Base-by-base conservation (phyloP, 2,888 invertebrate genomes). In the Harpagoxenus sublaevis region DNA sequence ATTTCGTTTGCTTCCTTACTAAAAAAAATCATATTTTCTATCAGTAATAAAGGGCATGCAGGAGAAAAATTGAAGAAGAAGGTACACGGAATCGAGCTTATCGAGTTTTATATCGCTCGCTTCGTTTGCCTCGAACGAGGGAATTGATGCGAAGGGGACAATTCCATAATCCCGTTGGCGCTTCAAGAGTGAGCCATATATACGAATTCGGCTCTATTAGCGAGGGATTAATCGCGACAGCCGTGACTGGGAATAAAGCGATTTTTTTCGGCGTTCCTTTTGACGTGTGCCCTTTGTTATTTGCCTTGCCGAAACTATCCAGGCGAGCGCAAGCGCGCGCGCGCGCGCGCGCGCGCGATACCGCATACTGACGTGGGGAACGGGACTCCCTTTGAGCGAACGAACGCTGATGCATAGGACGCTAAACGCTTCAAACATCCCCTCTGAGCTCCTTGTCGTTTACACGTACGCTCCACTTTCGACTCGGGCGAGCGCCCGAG, bases 381-480 rank as follows among this genome's bases (percentile, higher is more conserved):
- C 18, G 48, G 18, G 51, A 23, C 28, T 2, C 60, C 42, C 66
- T 81, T 81, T 81, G 79, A 81, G 12, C 48, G 60, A 18, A 48
- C 48, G 60, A 18, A 48, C 18, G 79, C 0, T 23, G 23, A 23
- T 23, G 23, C 23, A 23, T 45, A 71, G 79, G 60, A 71, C 35
- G 35, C 10, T 31, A 15, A 35, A 10, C 28, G 71, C 48, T 79
- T 57, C 71, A 48, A 81, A 73, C 57, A 63, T 3, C 28, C 60
- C 10, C 35, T n/a, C 35, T 35, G 57, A 62, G 48, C 48, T 62
- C 28, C 73, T 39, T 60, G n/a, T 81, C 73, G 51, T 81, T 81
- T 73, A 81, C 79, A 73, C 73, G 48, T 73, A n/a, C 71, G 73
- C 48, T 51, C 73, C 73, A 73, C 79, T 81, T 81, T 81, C 73